Percentiles rank a stretch among this genome's conserved stretches.
phyloP scores from a whole-genome alignment of 35 echinoderm and acorn worm genomes.

The Ophioderma brevispina region DNA sequence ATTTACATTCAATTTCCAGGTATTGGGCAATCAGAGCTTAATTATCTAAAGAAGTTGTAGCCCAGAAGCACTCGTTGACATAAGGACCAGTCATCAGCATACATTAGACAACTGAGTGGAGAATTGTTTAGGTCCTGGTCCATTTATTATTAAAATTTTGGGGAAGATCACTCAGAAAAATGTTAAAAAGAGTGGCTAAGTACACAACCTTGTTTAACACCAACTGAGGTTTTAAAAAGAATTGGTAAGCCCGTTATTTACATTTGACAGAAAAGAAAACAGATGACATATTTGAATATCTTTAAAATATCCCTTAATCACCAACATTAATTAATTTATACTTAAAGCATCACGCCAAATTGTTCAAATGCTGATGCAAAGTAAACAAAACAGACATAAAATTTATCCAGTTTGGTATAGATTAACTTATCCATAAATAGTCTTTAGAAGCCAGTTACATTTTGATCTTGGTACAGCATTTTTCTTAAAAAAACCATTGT shows the following conservation, averaged over 20 bases:
- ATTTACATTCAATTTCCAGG: too few species aligned
- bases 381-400: neutral
- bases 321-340: neutral
- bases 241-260: neutral
- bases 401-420: neutral
- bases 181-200: neutral
- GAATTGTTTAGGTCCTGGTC: too few species aligned
- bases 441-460: neutral
- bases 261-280: neutral
- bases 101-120: too few species aligned
- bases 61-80: constrained; percentile 1
- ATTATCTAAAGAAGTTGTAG: too few species aligned
- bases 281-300: neutral
- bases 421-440: too few species aligned
- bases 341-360: neutral
- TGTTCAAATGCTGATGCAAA: neutral
- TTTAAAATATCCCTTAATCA: neutral
- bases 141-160: too few species aligned
- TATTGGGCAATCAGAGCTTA: too few species aligned
- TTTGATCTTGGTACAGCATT: constrained; percentile 5
- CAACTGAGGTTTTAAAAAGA: neutral
- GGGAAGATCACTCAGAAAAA: neutral
- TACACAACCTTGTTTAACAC: neutral
- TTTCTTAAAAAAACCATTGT: neutral
- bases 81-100: too few species aligned